phyloP scores from a whole-genome alignment of 2,113 vertebrate genomes.

The Garra rufa region DNA sequence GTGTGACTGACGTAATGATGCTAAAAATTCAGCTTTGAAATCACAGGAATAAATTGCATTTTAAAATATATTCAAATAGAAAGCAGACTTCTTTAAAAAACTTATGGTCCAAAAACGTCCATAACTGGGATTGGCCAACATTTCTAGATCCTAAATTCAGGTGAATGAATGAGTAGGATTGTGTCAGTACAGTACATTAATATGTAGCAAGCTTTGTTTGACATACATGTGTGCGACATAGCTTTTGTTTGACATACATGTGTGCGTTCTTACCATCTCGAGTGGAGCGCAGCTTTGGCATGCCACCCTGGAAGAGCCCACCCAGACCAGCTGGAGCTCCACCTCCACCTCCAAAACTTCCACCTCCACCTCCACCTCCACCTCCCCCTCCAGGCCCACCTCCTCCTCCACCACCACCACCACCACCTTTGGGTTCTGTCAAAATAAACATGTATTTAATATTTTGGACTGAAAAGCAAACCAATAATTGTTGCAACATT shows the following conservation, averaged over 20 bases:
- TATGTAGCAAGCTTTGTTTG: neutral
- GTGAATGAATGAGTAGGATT: neutral
- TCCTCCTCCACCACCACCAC: conserved; percentile 57
- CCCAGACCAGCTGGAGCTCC: conserved; percentile 82
- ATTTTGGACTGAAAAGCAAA: neutral
- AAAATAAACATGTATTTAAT: conserved; percentile 53
- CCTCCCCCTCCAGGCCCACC: conserved; percentile 51
- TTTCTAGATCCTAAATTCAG: neutral
- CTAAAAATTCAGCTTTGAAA: no score
- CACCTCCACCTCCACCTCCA: conserved; percentile 64
- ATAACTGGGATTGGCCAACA: neutral
- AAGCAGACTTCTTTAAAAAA: no score
- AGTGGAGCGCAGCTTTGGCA: conserved; percentile 91
- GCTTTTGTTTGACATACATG: neutral
- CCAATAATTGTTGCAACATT: neutral
- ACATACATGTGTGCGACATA: neutral
- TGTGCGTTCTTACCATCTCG: conserved; percentile 67
- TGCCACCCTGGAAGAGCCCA: conserved; percentile 92
- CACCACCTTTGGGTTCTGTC: conserved; percentile 85
- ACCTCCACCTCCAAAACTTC: conserved; percentile 58
- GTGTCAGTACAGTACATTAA: neutral
- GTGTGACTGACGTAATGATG: no score
- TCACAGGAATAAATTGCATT: no score
- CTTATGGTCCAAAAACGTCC: no score
- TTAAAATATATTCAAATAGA: no score